Base-by-base conservation (phyloP, 2,888 invertebrate species). In the Temnothorax unifasciatus region DNA sequence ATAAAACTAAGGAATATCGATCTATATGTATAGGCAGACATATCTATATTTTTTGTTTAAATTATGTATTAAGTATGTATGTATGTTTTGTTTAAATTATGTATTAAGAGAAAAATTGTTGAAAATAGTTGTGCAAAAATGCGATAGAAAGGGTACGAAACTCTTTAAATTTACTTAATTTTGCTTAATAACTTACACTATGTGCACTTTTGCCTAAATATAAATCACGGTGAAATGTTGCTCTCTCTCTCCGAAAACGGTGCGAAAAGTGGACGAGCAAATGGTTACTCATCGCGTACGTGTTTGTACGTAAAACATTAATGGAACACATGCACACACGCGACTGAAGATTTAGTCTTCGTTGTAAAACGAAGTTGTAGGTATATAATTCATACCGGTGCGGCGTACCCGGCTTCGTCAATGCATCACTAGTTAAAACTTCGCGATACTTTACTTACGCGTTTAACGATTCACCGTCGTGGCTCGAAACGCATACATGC, bases 351-450 rank as follows among this genome's bases (percentile, higher is more conserved):
- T 47, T 81, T 38, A 47, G 59, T 34, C 25, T 47, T 25, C n/a
- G 66, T 66, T 76, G 13, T 59, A 59, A 71, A 79, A 57, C 21
- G 15, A 47, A 79, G 47, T 59, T 71, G 18, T 5, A 59, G 11
- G 34, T 47, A 57, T 47, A 44, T 59, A 81, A 81, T 59, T 81
- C 34, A 21, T 11, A 47, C n/a, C 47, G 21, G 29, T 9, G 38
- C 13, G 21, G 29, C 15, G 38, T 9, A 69, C 47, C 29, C 15
- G 11, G 61, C 59, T 73, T 59, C 4, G 73, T 47, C 47, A 81
- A 81, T 73, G 15, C 47, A 34, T 71, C 47, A 44, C 47, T 71
- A 57, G n/a, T 59, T 47, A 73, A 81, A 73, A 50, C 79, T 73
- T 73, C 18, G 34, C 34, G 8, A 18, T 38, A 38, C 47, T 79